These are phyloP conservation scores for Falco cherrug DNA, from an alignment of 2,797 vertebrate species.

Conservation along the genomic window DNA sequence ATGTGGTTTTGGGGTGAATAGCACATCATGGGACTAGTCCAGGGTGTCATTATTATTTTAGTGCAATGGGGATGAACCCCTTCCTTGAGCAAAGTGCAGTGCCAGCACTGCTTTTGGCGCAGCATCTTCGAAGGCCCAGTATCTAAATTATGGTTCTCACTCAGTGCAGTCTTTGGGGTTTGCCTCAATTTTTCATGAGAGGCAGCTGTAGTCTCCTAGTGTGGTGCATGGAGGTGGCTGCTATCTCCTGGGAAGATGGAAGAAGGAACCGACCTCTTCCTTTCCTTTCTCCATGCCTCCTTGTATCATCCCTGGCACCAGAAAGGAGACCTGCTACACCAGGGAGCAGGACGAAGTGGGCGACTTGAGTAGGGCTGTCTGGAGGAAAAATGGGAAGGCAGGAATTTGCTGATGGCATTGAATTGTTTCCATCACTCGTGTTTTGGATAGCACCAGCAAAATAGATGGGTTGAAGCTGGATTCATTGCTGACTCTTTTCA, in stretches of 20 bases:
- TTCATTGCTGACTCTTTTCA: background rate
- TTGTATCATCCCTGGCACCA: background rate
- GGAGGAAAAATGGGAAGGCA: background rate
- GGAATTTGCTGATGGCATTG: background rate
- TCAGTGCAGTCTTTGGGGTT: background rate
- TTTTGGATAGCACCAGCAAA: background rate
- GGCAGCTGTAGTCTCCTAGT: background rate
- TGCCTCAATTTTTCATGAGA: background rate
- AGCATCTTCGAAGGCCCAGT: background rate
- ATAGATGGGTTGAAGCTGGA: background rate
- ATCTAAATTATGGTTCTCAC: background rate
- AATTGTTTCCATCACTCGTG: background rate
- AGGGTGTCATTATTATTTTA: background rate
- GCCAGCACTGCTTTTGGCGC: background rate
- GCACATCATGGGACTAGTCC: too few species aligned
- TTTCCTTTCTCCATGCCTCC: background rate
- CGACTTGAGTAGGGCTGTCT: background rate
- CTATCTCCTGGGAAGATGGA: background rate
- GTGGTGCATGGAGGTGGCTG: background rate
- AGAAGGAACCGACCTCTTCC: background rate
- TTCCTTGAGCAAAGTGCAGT: background rate
- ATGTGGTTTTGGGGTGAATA: background rate
- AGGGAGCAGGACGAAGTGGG: background rate
- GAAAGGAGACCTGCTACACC: background rate
- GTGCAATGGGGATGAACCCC: background rate